A percentile compares a stretch with the other conserved stretches of the same genome.
phyloP scores from a whole-genome alignment of 2,888 invertebrate species.

The Macaria notata region DNA sequence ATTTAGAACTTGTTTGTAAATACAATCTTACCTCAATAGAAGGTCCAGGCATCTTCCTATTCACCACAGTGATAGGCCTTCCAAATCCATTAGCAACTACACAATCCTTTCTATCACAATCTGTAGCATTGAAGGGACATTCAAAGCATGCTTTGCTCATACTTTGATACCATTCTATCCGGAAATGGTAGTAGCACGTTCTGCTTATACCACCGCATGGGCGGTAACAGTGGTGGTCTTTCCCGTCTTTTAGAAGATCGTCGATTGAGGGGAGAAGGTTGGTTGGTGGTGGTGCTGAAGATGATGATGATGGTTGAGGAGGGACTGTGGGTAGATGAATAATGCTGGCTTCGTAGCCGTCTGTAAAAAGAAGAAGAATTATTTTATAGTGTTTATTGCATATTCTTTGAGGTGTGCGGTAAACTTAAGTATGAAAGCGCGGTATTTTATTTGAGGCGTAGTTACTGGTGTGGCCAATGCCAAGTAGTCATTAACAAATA shows the following conservation, averaged over 20 bases:
- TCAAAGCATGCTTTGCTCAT: slow-evolving; percentile 84
- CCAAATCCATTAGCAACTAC: slow-evolving; percentile 23
- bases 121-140: slow-evolving; percentile 86
- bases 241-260: slow-evolving; percentile 17
- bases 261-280: slow-evolving; percentile 1
- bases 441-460: too few species aligned
- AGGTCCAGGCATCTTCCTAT: slow-evolving; percentile 91
- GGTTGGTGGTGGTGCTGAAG: background rate
- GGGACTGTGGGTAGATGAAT: background rate
- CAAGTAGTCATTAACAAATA: too few species aligned
- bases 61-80: slow-evolving; percentile 80
- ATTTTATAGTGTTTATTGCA: too few species aligned
- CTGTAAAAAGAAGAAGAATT: slow-evolving; percentile 1
- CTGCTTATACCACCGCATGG: slow-evolving; percentile 10
- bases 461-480: too few species aligned
- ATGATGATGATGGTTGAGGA: too few species aligned
- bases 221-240: slow-evolving; percentile 28
- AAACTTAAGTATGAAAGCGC: too few species aligned
- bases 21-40: slow-evolving; percentile 83
- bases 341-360: slow-evolving; percentile 1
- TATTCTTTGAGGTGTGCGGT: too few species aligned
- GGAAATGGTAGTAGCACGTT: slow-evolving; percentile 27
- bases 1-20: too few species aligned
- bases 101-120: slow-evolving; percentile 48
- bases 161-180: slow-evolving; percentile 28